Evolutionary conservation across 2,113 vertebrate genomes (phyloP), one percentile per base, ranked within the genome.

Genomic region (Rutilus rutilus): DNA sequence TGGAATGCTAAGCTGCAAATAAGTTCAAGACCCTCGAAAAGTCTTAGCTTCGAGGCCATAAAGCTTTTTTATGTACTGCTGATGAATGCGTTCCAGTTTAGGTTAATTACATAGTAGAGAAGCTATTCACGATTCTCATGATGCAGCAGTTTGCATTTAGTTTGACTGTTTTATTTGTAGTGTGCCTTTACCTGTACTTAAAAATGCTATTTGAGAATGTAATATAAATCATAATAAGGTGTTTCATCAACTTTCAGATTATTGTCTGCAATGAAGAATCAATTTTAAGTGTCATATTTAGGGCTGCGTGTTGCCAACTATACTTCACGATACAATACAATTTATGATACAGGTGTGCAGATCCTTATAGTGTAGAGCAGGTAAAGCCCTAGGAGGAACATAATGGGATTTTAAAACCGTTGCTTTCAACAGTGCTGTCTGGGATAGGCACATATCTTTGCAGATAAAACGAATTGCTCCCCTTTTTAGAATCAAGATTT

Each of bases 21-120:
- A 33, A 69, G 52, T 75, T 50, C 25, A 52, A 75, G 60, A 80
- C 50, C 84, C 23, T 78, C 65, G 39, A 80, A 57, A 17, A 77
- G n/a, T 73, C 36, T 71, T 5, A 59, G 30, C 62, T 27, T 54
- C 11, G 5, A 78, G 17, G 21, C 25, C 36, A 45, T 80, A 36
- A 74, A 86, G 78, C 39, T 62, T 42, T 57, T 50, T 74, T 50
- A 59, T 57, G 21, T 33, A n/a, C 77, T 86, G 77, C 85, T 86
- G 52, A 71, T 79, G 47, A 80, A 60, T 59, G 65, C 64, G 59
- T 50, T 85, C 67, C 30, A 73, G 33, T 86, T 71, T 59, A 39
- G 47, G 76, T 71, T 69, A 79, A 78, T 79, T 79, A 73, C 65
- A 79, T 67, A 78, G 64, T 57, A 54, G 42, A 19, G 47, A 71